Evolutionary conservation across 2,888 invertebrate genomes (phyloP), one percentile per base, ranked within the genome.

Genomic region (Pyrocoelia pectoralis): DNA sequence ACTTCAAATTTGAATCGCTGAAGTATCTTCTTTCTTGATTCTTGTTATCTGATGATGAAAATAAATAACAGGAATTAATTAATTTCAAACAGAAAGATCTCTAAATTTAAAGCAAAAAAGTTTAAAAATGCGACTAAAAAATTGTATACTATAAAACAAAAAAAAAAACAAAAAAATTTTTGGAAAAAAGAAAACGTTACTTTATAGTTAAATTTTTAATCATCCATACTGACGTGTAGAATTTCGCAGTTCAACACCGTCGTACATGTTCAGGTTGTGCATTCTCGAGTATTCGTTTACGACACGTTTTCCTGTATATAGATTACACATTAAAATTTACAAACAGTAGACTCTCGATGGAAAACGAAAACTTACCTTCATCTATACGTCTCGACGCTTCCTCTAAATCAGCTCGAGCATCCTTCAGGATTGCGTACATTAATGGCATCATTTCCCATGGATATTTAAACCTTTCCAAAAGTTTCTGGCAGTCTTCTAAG

Each of bases 401-500:
- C 73, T 91, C 90, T 56, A 91, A 83, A 80, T 92, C 89, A 40
- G 88, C 88, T 64, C 87, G 85, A 50, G 90, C 88, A 74, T 90
- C 89, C 78, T 92, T 92, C 65, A 93, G 85, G 80, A 92, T 92
- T 76, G 90, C 89, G 81, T 91, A 90, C 83, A 92, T 89, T 38
- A 92, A 81, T 14, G 92, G 90, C 87, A 92, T 88, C 87, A 91
- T 89, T 79, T 91, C 90, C 89, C 89, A 91, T 2, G 91, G 89
- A 79, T 91, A 91, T 77, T 88, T 87, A 83, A 91, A 92, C 81
- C 88, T 88, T 77, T 91, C 90, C 79, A 90, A 82, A 60, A 91
- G 83, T 77, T 89, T 90, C 74, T 89, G 87, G 77, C 91, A 91
- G 81, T 89, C 89, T 74, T 91, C 90, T 76, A 92, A 83, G 56